Base-by-base conservation (phyloP, 2,888 invertebrate genomes). In the Drosophila neotestacea region DNA sequence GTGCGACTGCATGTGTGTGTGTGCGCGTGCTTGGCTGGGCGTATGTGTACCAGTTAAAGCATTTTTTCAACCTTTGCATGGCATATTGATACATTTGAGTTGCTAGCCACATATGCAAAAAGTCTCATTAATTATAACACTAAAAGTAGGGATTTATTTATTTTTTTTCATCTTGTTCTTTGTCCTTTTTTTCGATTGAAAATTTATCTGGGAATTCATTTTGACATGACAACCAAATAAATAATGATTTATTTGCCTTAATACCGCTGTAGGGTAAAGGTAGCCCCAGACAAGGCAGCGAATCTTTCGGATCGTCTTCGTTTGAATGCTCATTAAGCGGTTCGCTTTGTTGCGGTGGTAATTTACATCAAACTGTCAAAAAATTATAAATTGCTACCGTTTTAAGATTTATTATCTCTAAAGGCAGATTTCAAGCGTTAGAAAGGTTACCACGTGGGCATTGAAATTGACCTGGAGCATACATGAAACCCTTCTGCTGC, bases 231-330 rank as follows among this genome's bases (percentile, higher is more conserved):
- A 76, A 70, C 73, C 74, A 80, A 85, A 88, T 79, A 88, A 86
- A 88, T 86, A 89, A 89, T 88, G 89, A 90, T 90, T 90, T 88
- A 90, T 88, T 66, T 63, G 39, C 42, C 9, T 38, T 63, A 66
- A 54, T 55, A 42, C 55, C 51, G 64, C 32, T 42, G 30, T 47
- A 39, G 51, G 51, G 54, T 34, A 51, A 73, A 77, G 77, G 77
- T 77, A 77, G 39, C 50, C 70, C 44, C 30, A 61, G 46, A 32
- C 47, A 22, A 52, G 50, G 44, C 39, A 51, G 30, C 46, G n/a
- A 51, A 51, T n/a, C 41, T 38, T 64, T 39, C 28, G 48, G 30
- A 38, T 50, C n/a, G 9, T 30, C 52, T 60, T 38, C 60, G 51
- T 47, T 47, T 41, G 46, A 75, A 50, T 61, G 68, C 79, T 85